Base-by-base conservation (phyloP, 2,797 vertebrate species). In the Chloroceryle amazona region DNA sequence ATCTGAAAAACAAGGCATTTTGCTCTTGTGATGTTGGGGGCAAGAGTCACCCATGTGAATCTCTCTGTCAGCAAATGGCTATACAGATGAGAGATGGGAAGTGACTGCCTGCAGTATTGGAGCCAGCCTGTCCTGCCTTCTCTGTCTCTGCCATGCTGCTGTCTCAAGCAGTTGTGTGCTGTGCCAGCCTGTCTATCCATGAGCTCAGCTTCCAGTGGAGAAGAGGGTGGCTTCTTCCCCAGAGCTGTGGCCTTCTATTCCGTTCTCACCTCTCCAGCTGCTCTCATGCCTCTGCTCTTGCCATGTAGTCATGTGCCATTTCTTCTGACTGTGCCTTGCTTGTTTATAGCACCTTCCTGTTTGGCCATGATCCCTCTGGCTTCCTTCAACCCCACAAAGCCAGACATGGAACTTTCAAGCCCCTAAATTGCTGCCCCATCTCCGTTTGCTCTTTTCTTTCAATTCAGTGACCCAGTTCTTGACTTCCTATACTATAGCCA, bases 251-350 rank as follows among this genome's bases (percentile, higher is more conserved):
- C 20, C 31, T 55, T 44, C 33, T 71, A 0, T 46, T 58, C 23
- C 49, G 18, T 6, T 70, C 44, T 81, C 19, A 29, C 23, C 5
- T 74, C 26, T 63, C 31, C 33, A 18, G 42, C 33, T 44, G 65
- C 46, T 47, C 31, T 20, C 10, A 10, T 6, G 6, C 4, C 9
- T 52, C 58, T 87, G 31, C 13, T 80, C 23, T 66, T 49, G 26
- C 25, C 14, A 3, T 4, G 9, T 13, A 35, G 35, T 10, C 0
- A 0, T 14, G 20, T 9, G 8, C 9, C 2, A 10, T 60, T 75
- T 78, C 21, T 67, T 29, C 13, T 60, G 6, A 39, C 76, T 86
- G 26, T 58, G 31, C 11, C 39, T 74, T 0, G 0, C 13, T 79
- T 89, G 5, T 21, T 87, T 75, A 21, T 7, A 28, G 22, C 11